These are phyloP conservation scores for Rhagium mordax DNA, from an alignment of 2,888 invertebrate species.

Conservation along the genomic window DNA sequence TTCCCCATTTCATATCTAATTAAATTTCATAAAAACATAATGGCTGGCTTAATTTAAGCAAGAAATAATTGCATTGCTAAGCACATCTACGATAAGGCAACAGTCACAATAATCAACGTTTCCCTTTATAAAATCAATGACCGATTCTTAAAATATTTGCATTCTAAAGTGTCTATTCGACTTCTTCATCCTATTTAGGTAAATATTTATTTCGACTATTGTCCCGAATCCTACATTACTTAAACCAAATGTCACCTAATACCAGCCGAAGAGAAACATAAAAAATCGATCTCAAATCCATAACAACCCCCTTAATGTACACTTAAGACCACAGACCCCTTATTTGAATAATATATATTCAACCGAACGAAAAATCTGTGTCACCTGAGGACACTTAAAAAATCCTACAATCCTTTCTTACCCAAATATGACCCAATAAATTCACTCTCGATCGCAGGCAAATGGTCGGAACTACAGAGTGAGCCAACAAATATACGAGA, in stretches of 20 bases:
- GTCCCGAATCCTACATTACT: no score
- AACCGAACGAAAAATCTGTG: conserved; percentile 37
- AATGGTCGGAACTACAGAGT: conserved; percentile 1
- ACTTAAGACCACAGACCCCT: conserved; percentile 35
- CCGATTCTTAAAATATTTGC: no score
- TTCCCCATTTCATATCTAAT: no score
- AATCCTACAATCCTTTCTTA: conserved; percentile 34
- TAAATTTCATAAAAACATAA: no score
- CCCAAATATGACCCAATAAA: conserved; percentile 48
- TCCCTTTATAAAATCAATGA: no score
- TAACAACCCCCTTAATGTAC: conserved; percentile 22
- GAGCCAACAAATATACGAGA: background rate
- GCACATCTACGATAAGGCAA: no score
- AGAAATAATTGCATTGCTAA: no score
- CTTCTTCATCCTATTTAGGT: no score
- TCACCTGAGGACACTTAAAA: conserved; percentile 40
- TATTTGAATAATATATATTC: conserved; percentile 39
- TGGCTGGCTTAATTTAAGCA: no score
- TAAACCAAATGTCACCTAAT: background rate
- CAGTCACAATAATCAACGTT: no score
- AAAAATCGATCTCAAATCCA: conserved; percentile 17
- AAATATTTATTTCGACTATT: no score
- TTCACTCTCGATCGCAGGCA: conserved; percentile 39
- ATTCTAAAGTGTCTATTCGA: no score
- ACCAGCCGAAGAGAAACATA: conserved; percentile 13